Conservation (phyloP, 1,140 invertebrate species). For the Microplitis mediator region DNA sequence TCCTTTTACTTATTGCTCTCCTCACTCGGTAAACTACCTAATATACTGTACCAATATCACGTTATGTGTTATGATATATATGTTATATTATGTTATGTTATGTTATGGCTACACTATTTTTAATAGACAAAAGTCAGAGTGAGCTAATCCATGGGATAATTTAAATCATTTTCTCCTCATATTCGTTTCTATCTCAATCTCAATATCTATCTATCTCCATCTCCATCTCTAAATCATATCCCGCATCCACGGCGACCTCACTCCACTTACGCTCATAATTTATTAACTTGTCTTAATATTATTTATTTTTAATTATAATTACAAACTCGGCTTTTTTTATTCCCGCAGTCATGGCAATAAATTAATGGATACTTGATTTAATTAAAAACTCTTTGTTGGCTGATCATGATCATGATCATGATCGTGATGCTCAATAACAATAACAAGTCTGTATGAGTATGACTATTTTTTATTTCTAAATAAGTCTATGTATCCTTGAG, state of each 20-base stretch:
- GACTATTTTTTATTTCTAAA: background rate
- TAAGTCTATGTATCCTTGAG: slow-evolving; percentile 4
- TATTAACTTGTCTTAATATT: background rate
- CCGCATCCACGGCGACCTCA: slow-evolving; percentile 6
- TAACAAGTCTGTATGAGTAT: too few species aligned
- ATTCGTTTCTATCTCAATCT: too few species aligned
- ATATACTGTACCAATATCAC: too few species aligned
- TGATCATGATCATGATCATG: background rate
- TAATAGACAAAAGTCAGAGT: background rate
- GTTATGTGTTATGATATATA: background rate
- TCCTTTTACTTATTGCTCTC: slow-evolving; percentile 25
- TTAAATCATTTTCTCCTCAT: background rate
- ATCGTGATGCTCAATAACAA: too few species aligned
- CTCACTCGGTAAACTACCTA: too few species aligned
- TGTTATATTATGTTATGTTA: background rate
- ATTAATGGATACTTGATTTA: too few species aligned
- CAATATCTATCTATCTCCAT: too few species aligned
- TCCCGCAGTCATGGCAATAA: background rate
- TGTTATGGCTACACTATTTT: background rate
- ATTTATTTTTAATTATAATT: background rate
- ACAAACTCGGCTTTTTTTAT: background rate
- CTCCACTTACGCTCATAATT: slow-evolving; percentile 20
- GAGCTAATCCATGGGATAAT: background rate
- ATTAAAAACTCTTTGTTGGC: slow-evolving; percentile 1
- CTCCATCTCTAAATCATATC: background rate